A percentile compares a stretch with the other conserved stretches of the same genome.
Evolutionary conservation across 2,113 vertebrate species (phyloP).

Genomic region (Psittacara wagleri): DNA sequence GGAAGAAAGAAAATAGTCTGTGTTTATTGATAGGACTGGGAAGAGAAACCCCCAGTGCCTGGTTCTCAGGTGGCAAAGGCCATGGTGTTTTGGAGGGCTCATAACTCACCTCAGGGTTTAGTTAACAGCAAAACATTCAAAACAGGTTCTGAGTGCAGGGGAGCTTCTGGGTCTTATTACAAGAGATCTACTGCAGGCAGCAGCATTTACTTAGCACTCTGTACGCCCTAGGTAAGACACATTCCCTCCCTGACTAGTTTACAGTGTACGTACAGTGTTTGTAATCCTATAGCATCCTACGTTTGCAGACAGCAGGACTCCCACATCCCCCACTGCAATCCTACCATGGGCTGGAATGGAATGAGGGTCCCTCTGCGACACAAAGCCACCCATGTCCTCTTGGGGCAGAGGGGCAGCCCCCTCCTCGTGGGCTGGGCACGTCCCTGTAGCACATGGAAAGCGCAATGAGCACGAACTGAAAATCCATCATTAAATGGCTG

Average conservation of each 20-base stretch:
- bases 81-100: background rate
- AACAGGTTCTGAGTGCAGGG: conserved; percentile 14
- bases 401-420: background rate
- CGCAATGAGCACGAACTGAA: background rate
- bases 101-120: background rate
- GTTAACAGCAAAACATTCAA: background rate
- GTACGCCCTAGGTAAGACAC: accelerated
- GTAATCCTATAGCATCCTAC: background rate
- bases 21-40: background rate
- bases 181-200: background rate
- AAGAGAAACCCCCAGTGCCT: background rate
- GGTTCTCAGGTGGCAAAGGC: background rate
- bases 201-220: background rate
- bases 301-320: background rate
- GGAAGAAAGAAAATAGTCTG: background rate
- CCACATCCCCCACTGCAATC: background rate
- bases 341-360: background rate
- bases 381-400: accelerated
- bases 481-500: accelerated
- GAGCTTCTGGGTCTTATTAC: background rate
- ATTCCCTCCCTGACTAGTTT: background rate
- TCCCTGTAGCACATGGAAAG: background rate
- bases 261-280: background rate
- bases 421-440: accelerated
- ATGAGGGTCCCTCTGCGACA: background rate